Evolutionary conservation across 2,113 vertebrate species (phyloP).

Genomic region (Orycteropus afer): DNA sequence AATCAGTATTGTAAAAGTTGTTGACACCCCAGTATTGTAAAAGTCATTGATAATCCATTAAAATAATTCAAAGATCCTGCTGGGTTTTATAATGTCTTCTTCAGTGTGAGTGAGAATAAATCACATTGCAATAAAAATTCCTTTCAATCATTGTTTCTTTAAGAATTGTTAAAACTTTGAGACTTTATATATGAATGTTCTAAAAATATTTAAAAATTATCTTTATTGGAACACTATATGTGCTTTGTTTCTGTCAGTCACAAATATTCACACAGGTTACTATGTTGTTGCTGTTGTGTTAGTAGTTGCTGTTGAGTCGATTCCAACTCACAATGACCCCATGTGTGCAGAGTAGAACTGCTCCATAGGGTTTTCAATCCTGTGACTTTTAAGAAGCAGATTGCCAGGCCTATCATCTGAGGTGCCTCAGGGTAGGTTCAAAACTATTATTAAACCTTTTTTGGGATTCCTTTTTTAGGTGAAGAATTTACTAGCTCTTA

Average conservation of each 20-base stretch:
- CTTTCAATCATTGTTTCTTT: conserved; percentile 74
- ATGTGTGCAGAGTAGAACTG: not conserved
- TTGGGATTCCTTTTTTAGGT: not conserved
- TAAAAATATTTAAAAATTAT: conserved; percentile 76
- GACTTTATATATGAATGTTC: conserved; percentile 77
- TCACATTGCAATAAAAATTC: conserved; percentile 50
- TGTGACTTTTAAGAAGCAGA: not conserved
- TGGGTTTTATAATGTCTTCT: conserved; percentile 68
- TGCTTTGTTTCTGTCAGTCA: not conserved
- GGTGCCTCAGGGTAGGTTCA: not conserved
- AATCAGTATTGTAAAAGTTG: not conserved
- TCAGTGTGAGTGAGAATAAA: conserved; percentile 58
- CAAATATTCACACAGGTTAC: not conserved
- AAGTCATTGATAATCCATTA: conserved; percentile 62
- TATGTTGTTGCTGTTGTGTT: not conserved
- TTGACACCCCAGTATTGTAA: too few species aligned
- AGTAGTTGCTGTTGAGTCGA: not conserved
- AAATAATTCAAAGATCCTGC: conserved; percentile 63
- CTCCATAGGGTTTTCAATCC: not conserved
- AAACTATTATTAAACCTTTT: not conserved
- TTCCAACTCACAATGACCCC: not conserved
- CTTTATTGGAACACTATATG: not conserved
- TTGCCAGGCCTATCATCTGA: not conserved
- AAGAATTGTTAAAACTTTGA: conserved; percentile 70
- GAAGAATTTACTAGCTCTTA: not conserved